phyloP scores from a whole-genome alignment of 2,888 invertebrate species.

The Anaspis maculata region DNA sequence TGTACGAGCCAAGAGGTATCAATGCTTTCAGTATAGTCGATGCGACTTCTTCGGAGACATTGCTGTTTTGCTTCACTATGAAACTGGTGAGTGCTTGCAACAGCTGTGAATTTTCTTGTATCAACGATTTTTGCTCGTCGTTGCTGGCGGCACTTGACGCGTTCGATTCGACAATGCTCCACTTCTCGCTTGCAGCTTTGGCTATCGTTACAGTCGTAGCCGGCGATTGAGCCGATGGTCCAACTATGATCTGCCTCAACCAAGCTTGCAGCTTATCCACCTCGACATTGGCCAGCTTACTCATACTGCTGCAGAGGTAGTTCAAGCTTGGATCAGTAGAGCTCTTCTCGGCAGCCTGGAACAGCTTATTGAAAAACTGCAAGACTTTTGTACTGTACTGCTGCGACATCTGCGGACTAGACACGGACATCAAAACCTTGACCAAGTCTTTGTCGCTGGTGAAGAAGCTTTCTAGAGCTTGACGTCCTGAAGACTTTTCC shows the following conservation, averaged over 20 bases:
- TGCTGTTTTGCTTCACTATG: slow-evolving; percentile 60
- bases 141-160: slow-evolving; percentile 8
- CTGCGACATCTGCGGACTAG: slow-evolving; percentile 61
- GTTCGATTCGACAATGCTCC: neutral
- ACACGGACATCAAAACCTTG: slow-evolving; percentile 71
- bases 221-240: slow-evolving; percentile 45
- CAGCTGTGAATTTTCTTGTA: slow-evolving; percentile 62
- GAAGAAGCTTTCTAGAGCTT: slow-evolving; percentile 78
- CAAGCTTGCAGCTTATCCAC: slow-evolving; percentile 54
- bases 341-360: slow-evolving; percentile 55
- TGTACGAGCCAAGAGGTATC: slow-evolving; percentile 62
- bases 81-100: slow-evolving; percentile 63
- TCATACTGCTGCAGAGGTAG: slow-evolving; percentile 58
- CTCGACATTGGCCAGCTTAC: slow-evolving; percentile 57
- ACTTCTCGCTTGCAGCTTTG: slow-evolving; percentile 27
- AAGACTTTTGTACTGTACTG: slow-evolving; percentile 71
- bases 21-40: slow-evolving; percentile 60
- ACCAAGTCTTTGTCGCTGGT: slow-evolving; percentile 62
- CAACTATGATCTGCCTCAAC: slow-evolving; percentile 59
- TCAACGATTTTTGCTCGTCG: slow-evolving; percentile 41
- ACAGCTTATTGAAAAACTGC: slow-evolving; percentile 70
- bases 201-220: slow-evolving; percentile 39
- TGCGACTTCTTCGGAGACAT: slow-evolving; percentile 53
- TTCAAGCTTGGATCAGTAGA: slow-evolving; percentile 55
- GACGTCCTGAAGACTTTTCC: slow-evolving; percentile 71